These are phyloP conservation scores for Capra hircus DNA, from an alignment of 2,113 vertebrate genomes.

Conservation along the genomic window DNA sequence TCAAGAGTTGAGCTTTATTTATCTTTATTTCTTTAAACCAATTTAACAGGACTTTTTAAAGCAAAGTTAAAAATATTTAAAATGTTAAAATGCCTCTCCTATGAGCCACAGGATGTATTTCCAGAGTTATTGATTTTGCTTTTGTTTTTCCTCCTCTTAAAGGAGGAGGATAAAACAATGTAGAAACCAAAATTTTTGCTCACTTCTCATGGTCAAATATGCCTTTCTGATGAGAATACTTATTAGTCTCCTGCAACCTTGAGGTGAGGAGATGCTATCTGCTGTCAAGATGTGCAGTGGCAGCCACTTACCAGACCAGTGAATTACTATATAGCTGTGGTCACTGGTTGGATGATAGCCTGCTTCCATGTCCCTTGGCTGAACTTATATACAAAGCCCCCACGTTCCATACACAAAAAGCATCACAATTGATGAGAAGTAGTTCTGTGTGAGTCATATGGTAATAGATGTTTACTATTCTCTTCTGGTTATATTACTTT, in stretches of 20 bases:
- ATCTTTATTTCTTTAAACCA: neutral
- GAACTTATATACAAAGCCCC: neutral
- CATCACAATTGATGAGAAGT: neutral
- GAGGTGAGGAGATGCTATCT: neutral
- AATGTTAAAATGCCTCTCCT: neutral
- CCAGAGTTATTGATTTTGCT: neutral
- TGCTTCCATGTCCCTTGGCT: neutral
- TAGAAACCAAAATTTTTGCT: neutral
- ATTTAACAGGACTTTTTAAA: neutral
- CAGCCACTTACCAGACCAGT: fast-evolving
- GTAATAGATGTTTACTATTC: neutral
- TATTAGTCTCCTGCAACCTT: neutral
- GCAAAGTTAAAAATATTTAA: neutral
- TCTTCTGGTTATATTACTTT: neutral
- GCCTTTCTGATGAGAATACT: neutral
- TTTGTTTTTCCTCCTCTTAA: neutral
- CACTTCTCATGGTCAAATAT: neutral
- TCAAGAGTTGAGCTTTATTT: neutral
- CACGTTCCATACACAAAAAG: neutral
- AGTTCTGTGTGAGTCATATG: neutral
- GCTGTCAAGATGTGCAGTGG: neutral
- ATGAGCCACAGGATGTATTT: neutral
- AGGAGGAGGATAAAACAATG: neutral
- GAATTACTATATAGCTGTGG: neutral
- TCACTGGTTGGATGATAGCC: neutral